A percentile compares a stretch with the other conserved stretches of the same genome.
phyloP scores from a whole-genome alignment of 2,797 vertebrate species.

The Cryptoblepharus egeriae region DNA sequence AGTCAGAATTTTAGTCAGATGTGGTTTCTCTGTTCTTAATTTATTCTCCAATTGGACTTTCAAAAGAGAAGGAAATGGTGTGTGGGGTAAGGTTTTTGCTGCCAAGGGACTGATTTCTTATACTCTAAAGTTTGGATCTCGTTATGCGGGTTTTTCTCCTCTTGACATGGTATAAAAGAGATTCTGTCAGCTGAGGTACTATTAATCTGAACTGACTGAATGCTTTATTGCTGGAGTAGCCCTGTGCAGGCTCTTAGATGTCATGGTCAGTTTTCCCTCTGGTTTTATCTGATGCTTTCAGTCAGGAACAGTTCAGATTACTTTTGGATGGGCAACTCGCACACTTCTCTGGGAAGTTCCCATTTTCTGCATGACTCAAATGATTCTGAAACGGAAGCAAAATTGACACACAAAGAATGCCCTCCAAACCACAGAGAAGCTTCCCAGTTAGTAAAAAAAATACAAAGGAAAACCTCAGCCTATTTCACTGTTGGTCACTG shows the following conservation, averaged over 20 bases:
- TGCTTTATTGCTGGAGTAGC: conserved; percentile 41
- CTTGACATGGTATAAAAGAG: conserved; percentile 53
- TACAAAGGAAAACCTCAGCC: background rate
- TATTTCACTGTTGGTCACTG: background rate
- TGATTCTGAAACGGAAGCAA: conserved; percentile 6
- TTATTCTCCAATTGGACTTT: conserved; percentile 71
- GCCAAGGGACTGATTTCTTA: conserved; percentile 66
- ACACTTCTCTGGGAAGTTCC: conserved; percentile 45
- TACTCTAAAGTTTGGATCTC: conserved; percentile 22
- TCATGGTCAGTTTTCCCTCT: conserved; percentile 35
- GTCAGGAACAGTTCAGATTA: background rate
- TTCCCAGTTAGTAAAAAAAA: background rate
- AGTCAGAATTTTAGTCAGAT: conserved; percentile 56
- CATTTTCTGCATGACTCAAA: conserved; percentile 8
- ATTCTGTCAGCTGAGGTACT: conserved; percentile 48
- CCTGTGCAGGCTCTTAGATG: conserved; percentile 14
- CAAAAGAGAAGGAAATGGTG: conserved; percentile 69
- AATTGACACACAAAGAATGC: background rate
- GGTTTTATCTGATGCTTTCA: background rate
- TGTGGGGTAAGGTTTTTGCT: conserved; percentile 69
- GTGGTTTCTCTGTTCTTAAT: conserved; percentile 71
- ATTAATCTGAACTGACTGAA: conserved; percentile 64
- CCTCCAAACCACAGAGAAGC: conserved; percentile 2
- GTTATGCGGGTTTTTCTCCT: conserved; percentile 18
- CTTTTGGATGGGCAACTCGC: conserved; percentile 15